phyloP scores from a whole-genome alignment of 2,113 vertebrate genomes.

The Cromileptes altivelis region DNA sequence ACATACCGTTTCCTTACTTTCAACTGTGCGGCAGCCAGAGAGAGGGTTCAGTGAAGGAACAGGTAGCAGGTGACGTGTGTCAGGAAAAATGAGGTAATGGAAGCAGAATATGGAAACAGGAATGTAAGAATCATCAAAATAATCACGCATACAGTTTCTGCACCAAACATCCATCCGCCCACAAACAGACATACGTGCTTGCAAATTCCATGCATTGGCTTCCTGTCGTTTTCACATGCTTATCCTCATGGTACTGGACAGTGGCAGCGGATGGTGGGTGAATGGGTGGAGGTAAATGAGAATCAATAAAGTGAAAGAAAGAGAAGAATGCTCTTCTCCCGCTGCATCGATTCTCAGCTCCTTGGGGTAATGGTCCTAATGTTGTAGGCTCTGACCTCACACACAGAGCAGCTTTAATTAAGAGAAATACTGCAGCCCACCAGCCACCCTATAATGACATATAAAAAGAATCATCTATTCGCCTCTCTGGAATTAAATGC shows the following conservation, averaged over 20 bases:
- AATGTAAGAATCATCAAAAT: constrained; percentile 23
- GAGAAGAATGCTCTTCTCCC: constrained; percentile 74
- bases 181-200: neutral
- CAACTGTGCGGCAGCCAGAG: constrained; percentile 26
- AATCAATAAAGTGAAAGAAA: constrained; percentile 81
- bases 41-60: constrained; percentile 15
- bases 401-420: constrained; percentile 67
- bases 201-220: constrained; percentile 13
- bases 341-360: constrained; percentile 77
- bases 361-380: constrained; percentile 73
- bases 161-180: neutral
- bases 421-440: constrained; percentile 39
- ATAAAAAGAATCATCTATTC: constrained; percentile 12
- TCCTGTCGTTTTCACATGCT: neutral
- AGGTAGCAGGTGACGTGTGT: constrained; percentile 6
- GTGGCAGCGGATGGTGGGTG: constrained; percentile 52
- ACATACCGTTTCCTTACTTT: constrained; percentile 37
- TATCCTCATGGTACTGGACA: constrained; percentile 27
- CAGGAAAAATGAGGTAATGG: constrained; percentile 11
- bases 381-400: constrained; percentile 71
- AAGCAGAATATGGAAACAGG: neutral
- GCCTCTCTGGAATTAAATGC: constrained; percentile 1
- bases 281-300: constrained; percentile 80
- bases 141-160: constrained; percentile 2
- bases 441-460: neutral